These are phyloP conservation scores for Calypte anna DNA, from an alignment of 2,113 vertebrate species.

Conservation along the genomic window DNA sequence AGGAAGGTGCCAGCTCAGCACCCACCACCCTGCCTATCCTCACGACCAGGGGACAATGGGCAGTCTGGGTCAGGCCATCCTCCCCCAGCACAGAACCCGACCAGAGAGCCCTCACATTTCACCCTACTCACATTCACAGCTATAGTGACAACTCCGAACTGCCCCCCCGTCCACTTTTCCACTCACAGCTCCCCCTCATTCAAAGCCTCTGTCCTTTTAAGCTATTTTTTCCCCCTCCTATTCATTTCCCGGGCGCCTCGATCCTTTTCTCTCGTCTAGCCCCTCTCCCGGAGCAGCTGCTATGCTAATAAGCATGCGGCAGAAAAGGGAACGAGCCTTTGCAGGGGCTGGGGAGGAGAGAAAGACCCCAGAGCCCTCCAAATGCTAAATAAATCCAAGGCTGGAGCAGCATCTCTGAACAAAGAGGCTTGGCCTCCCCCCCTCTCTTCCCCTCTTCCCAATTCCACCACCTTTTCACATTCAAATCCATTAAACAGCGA, in stretches of 20 bases:
- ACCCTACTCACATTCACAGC: constrained; percentile 39
- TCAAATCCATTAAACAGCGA: constrained; percentile 91
- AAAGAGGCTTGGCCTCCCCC: constrained; percentile 73
- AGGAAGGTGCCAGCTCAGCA: background rate
- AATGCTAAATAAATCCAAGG: constrained; percentile 81
- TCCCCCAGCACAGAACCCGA: background rate
- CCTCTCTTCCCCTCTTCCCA: constrained; percentile 55
- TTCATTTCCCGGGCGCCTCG: constrained; percentile 87
- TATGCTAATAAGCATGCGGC: constrained; percentile 90
- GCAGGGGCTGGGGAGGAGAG: constrained; percentile 59
- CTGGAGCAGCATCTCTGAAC: constrained; percentile 77
- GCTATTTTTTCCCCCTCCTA: constrained; percentile 84
- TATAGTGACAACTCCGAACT: background rate
- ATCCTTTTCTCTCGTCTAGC: constrained; percentile 72
- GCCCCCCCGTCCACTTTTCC: constrained; percentile 49
- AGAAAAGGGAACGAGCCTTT: constrained; percentile 64
- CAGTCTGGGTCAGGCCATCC: background rate
- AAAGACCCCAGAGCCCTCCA: constrained; percentile 76
- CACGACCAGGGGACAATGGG: background rate
- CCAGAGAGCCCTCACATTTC: background rate
- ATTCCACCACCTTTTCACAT: constrained; percentile 86
- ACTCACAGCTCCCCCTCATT: constrained; percentile 72
- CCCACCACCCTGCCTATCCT: rapidly evolving
- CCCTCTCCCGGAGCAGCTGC: constrained; percentile 91
- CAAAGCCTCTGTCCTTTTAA: constrained; percentile 83